Evolutionary conservation across 2,113 vertebrate species (phyloP), one percentile per base, ranked within the genome.

Genomic region (Hymenochirus boettgeri): DNA sequence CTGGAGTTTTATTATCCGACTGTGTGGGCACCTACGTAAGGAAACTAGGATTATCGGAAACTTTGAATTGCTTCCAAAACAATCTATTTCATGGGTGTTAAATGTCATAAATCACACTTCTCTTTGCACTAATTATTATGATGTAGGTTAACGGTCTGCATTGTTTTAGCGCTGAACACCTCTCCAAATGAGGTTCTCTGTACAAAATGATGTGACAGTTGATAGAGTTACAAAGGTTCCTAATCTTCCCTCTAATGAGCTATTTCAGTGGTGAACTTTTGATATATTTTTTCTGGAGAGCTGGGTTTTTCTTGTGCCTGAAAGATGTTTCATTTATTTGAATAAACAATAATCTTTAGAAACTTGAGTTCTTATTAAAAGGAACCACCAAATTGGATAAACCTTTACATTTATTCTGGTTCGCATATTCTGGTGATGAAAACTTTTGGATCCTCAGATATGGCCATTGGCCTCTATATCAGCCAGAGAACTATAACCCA

Each of bases 71-170:
- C 45, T 60, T 22, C 48, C 48, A 59, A 58, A 35, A 52, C 56
- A 53, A 45, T 69, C 48, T 60, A 33, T 60, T 53, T 2, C 55
- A 15, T 48, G 54, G 50, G 42, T 57, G 33, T 52, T 53, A 67
- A 35, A 47, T 69, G 52, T 60, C 59, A 69, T 69, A 60, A 31
- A 69, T 45, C 48, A 53, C 65, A 69, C 23, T 52, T 69, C 60
- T 69, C 23, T 19, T 26, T 45, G 31, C 24, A 3, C 19, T 69
- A 53, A 31, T 58, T 18, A 53, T 39, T 53, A 42, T 42, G 46
- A 50, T 60, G 56, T 19, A 39, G 65, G 35, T 59, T 29, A 35
- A 33, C 37, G 31, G 27, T 11, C 12, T 57, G 31, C 52, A 51
- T 60, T 60, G 35, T 58, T 60, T 35, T 45, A 19, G 53, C 37